Evolutionary conservation across 2,888 invertebrate species (phyloP).

Genomic region (Heteropelma amictum): DNA sequence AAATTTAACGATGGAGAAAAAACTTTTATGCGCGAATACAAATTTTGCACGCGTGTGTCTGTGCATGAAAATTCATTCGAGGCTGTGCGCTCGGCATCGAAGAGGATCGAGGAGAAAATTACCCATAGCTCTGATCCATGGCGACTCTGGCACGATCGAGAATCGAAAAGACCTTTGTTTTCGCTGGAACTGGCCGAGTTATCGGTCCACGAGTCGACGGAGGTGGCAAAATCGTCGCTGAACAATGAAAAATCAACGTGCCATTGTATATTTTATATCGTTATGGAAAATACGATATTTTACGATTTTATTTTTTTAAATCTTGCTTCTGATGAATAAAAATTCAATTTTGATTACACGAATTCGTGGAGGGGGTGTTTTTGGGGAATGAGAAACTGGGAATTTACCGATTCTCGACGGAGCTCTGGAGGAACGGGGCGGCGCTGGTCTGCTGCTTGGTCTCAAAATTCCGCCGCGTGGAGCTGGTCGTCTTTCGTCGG

Average conservation of each 20-base stretch:
- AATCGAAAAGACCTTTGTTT: conserved; percentile 91
- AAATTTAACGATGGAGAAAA: conserved; percentile 59
- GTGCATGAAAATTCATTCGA: background rate
- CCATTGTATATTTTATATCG: too few relatives aligned
- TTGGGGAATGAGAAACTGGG: conserved; percentile 13
- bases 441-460: conserved; percentile 67
- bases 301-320: too few relatives aligned
- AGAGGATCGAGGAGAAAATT: conserved; percentile 61
- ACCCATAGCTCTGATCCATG: conserved; percentile 89
- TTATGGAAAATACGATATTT: too few relatives aligned
- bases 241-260: conserved; percentile 28
- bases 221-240: conserved; percentile 77
- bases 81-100: background rate
- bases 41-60: background rate
- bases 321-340: too few relatives aligned
- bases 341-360: background rate
- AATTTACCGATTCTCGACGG: conserved; percentile 58
- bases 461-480: conserved; percentile 74
- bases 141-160: conserved; percentile 89
- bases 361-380: background rate
- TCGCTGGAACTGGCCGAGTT: conserved; percentile 81
- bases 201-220: conserved; percentile 77
- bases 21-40: background rate
- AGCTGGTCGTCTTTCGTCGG: conserved; percentile 70
- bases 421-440: conserved; percentile 59